Percentiles rank a stretch among this genome's conserved stretches.
These are phyloP conservation scores for Noctua janthe DNA, from an alignment of 2,888 invertebrate species.

Conservation along the genomic window DNA sequence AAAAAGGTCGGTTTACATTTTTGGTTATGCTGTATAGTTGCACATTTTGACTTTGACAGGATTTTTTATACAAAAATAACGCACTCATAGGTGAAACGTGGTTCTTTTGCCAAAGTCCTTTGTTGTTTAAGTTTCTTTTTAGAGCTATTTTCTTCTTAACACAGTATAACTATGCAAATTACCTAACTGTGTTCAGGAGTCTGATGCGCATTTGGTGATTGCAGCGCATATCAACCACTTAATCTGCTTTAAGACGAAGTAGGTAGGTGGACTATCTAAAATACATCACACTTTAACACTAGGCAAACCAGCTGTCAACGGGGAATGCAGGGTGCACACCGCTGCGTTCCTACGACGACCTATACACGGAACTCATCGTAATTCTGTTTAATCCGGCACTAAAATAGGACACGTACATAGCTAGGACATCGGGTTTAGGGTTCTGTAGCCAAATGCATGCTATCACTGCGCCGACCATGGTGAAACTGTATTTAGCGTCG, in stretches of 20 bases:
- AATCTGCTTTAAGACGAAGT: not conserved
- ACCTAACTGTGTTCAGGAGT: not conserved
- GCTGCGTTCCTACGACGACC: not conserved
- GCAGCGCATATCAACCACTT: not conserved
- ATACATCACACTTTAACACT: slow-evolving; percentile 1
- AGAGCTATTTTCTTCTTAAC: too few species aligned
- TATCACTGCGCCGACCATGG: slow-evolving; percentile 44
- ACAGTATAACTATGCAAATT: not conserved
- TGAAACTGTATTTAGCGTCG: slow-evolving; percentile 41
- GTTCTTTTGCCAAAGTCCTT: not conserved
- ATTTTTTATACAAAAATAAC: not conserved
- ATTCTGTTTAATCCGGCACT: slow-evolving; percentile 52
- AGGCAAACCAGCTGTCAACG: not conserved
- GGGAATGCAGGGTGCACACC: slow-evolving; percentile 9
- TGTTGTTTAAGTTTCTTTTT: not conserved
- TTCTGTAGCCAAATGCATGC: slow-evolving; percentile 50
- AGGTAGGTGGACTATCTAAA: not conserved
- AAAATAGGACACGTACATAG: slow-evolving; percentile 37
- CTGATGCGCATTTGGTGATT: not conserved
- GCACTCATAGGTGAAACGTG: not conserved
- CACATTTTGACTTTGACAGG: not conserved
- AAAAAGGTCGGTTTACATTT: too few species aligned
- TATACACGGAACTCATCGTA: slow-evolving; percentile 39
- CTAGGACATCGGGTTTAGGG: slow-evolving; percentile 45
- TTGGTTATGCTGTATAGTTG: too few species aligned